Percentiles rank a stretch among this genome's conserved stretches.
These are phyloP conservation scores for Leucania comma DNA, from an alignment of 2,888 invertebrate species.

Conservation along the genomic window DNA sequence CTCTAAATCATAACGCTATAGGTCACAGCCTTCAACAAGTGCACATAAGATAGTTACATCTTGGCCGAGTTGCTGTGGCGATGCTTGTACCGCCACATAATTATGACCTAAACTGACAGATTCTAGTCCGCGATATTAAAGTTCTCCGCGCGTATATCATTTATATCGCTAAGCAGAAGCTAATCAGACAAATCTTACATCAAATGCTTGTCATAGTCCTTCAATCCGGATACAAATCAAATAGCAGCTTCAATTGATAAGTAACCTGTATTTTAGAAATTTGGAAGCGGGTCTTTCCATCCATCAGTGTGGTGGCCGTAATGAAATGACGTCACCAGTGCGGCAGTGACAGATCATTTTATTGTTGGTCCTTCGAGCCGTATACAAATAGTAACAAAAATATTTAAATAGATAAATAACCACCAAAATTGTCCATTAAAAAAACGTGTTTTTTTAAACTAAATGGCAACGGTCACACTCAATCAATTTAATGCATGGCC, in stretches of 20 bases:
- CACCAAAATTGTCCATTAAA: background rate
- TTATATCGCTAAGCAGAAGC: too few relatives aligned
- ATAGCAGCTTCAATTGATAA: too few relatives aligned
- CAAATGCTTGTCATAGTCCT: too few relatives aligned
- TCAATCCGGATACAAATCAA: too few relatives aligned
- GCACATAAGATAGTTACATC: conserved; percentile 27
- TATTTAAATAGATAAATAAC: too few relatives aligned
- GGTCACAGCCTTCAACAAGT: conserved; percentile 32
- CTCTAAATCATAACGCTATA: conserved; percentile 10
- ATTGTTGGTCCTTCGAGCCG: conserved; percentile 1
- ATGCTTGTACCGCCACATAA: too few relatives aligned
- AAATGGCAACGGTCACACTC: background rate
- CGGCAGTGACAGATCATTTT: too few relatives aligned
- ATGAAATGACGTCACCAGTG: background rate
- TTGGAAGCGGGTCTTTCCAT: background rate
- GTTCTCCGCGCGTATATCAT: too few relatives aligned
- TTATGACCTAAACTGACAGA: too few relatives aligned
- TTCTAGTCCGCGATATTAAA: too few relatives aligned
- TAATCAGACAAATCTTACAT: too few relatives aligned
- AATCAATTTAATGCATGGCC: background rate
- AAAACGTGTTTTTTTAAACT: background rate
- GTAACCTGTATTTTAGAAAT: background rate
- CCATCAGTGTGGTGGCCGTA: too few relatives aligned
- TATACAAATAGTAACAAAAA: background rate
- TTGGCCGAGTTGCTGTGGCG: background rate